Evolutionary conservation across 2,797 vertebrate species (phyloP).

Genomic region (Pterois miles): DNA sequence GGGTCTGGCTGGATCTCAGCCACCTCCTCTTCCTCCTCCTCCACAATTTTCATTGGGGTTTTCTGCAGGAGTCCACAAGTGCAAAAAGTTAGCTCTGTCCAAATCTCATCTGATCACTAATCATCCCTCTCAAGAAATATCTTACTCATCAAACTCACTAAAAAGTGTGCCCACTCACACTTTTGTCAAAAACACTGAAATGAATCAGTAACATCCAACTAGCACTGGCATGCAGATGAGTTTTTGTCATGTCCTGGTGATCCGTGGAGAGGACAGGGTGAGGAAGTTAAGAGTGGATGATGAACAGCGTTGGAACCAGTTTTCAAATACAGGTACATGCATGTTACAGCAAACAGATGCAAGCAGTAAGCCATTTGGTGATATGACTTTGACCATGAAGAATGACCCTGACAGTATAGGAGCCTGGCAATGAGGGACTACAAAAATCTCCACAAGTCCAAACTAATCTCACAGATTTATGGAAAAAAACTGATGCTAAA

Average conservation of each 20-base stretch:
- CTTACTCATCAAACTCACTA: constrained; percentile 9
- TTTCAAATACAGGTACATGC: constrained; percentile 73
- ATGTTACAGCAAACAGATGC: constrained; percentile 66
- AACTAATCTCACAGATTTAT: constrained; percentile 15
- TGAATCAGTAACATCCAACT: constrained; percentile 40
- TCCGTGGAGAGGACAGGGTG: constrained; percentile 49
- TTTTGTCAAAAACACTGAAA: constrained; percentile 39
- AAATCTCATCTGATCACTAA: neutral
- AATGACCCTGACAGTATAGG: constrained; percentile 46
- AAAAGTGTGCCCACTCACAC: constrained; percentile 16
- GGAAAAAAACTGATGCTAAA: constrained; percentile 2
- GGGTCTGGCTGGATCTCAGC: constrained; percentile 91
- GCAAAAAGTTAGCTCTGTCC: constrained; percentile 44
- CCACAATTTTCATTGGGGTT: constrained; percentile 88
- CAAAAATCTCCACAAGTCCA: constrained; percentile 12
- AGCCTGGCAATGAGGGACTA: constrained; percentile 29
- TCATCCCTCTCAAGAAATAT: neutral
- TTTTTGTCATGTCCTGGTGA: constrained; percentile 35
- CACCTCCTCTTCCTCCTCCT: constrained; percentile 95
- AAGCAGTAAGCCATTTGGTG: constrained; percentile 63
- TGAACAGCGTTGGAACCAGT: constrained; percentile 33
- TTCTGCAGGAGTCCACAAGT: constrained; percentile 83
- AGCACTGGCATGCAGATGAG: constrained; percentile 65
- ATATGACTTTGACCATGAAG: constrained; percentile 57
- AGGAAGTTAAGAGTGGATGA: constrained; percentile 45